Evolutionary conservation across 2,113 vertebrate species (phyloP).

Genomic region (Ciconia boyciana): DNA sequence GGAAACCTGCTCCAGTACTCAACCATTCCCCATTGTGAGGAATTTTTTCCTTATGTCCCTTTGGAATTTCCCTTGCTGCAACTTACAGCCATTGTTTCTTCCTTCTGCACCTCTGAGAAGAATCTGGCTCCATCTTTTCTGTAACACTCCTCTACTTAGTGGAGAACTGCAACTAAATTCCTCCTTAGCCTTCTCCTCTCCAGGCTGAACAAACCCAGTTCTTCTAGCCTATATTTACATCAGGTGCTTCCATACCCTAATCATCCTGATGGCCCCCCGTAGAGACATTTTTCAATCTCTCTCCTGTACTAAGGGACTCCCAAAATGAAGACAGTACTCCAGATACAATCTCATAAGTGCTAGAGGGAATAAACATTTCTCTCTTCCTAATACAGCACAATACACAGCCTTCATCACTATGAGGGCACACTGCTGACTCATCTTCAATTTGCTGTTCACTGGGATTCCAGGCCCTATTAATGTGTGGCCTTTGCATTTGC

Average conservation of each 20-base stretch:
- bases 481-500: neutral
- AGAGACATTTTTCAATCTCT: neutral
- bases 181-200: neutral
- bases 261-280: neutral
- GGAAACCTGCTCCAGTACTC: neutral
- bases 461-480: neutral
- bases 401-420: neutral
- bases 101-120: neutral
- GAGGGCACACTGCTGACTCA: neutral
- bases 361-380: neutral
- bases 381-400: neutral
- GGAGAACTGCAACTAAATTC: neutral
- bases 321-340: neutral
- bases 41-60: neutral
- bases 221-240: neutral
- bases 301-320: neutral
- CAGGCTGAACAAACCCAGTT: neutral
- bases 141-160: neutral
- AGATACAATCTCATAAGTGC: neutral
- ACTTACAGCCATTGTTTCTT: neutral
- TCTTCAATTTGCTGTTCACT: neutral
- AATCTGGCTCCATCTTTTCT: neutral
- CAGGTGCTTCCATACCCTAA: neutral
- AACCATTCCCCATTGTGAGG: neutral
- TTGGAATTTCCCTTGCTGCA: neutral